Percentiles rank a stretch among this genome's conserved stretches.
phyloP scores from a whole-genome alignment of 2,888 invertebrate species.

The Oligia strigilis region DNA sequence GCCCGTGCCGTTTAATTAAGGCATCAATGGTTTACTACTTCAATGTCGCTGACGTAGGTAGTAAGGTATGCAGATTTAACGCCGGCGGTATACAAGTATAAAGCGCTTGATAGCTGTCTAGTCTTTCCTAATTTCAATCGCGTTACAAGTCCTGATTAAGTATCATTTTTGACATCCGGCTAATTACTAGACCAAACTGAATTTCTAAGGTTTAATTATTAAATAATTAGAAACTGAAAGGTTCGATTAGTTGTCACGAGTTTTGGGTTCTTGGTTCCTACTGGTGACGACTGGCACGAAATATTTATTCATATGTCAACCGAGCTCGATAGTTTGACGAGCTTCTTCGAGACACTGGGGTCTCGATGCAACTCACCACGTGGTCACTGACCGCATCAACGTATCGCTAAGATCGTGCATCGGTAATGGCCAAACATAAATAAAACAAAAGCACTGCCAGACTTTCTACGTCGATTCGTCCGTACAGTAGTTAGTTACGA shows the following conservation, averaged over 20 bases:
- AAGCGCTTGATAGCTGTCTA: conserved; percentile 7
- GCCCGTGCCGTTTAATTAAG: conserved; percentile 41
- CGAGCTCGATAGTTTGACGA: not conserved
- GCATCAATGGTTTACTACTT: conserved; percentile 35
- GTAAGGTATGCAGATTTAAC: conserved; percentile 44
- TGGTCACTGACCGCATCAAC: not conserved
- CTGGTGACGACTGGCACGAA: not conserved
- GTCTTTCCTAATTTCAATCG: not conserved
- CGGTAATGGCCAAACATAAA: not conserved
- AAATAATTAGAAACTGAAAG: not conserved
- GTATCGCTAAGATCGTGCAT: not conserved
- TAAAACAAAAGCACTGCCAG: not conserved
- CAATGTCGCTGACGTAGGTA: conserved; percentile 25
- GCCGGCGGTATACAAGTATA: not conserved
- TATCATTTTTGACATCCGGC: not conserved
- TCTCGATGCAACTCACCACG: not conserved
- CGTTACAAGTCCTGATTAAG: not conserved
- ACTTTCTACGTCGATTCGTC: not conserved
- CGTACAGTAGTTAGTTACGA: not conserved
- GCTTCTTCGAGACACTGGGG: not conserved
- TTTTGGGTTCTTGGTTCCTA: not conserved
- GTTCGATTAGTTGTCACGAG: not conserved
- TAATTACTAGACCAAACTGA: not conserved
- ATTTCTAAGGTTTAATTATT: not conserved
- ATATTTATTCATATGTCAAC: not conserved